phyloP scores from a whole-genome alignment of 1,140 invertebrate genomes.

The Rhopalosiphum maidis region DNA sequence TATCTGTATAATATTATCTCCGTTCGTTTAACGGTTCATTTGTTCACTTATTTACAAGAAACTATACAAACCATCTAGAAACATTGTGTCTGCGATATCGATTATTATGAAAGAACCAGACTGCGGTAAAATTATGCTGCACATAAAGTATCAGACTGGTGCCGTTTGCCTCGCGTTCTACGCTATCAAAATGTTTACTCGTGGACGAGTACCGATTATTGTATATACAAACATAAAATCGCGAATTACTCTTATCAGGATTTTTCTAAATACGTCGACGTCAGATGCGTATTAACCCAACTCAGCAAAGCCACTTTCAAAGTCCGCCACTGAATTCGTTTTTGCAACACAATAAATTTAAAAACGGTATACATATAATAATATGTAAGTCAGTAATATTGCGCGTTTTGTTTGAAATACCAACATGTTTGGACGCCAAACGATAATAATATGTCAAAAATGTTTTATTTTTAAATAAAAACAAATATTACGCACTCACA shows the following conservation, averaged over 20 bases:
- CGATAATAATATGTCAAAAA: background rate
- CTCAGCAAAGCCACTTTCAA: background rate
- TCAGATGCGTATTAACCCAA: slow-evolving; percentile 8
- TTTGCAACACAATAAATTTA: background rate
- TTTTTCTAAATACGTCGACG: background rate
- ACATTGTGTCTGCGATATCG: background rate
- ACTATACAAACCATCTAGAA: background rate
- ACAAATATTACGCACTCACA: background rate
- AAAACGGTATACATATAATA: background rate
- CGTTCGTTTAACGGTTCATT: background rate
- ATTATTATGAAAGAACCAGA: slow-evolving; percentile 9
- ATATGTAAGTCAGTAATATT: background rate
- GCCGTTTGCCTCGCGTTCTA: background rate
- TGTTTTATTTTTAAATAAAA: background rate
- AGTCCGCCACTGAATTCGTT: background rate
- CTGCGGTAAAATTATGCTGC: background rate
- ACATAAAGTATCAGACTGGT: background rate
- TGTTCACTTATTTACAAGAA: background rate
- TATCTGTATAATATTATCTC: background rate
- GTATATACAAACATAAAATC: background rate
- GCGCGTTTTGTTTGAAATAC: background rate
- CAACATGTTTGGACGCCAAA: slow-evolving; percentile 13
- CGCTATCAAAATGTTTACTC: background rate
- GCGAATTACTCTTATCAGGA: background rate
- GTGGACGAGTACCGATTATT: background rate